phyloP scores from a whole-genome alignment of 2,888 invertebrate genomes.

The Chamaedrilus cognettii region DNA sequence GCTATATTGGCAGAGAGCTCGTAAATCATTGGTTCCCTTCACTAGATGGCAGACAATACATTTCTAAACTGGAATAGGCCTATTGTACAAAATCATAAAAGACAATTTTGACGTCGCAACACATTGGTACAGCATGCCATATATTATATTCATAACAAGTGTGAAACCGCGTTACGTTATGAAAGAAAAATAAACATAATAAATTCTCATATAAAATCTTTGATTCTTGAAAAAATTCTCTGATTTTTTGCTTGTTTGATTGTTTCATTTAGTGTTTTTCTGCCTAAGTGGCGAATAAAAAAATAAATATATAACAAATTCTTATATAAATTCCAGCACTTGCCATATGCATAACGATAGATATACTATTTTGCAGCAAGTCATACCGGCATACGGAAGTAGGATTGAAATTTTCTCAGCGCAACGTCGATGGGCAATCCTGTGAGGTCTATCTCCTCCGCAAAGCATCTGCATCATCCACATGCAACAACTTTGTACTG shows the following conservation, averaged over 20 bases:
- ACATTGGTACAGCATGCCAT: background rate
- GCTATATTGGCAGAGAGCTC: no score
- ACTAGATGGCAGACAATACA: no score
- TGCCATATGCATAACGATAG: no score
- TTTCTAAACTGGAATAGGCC: no score
- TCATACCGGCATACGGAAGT: constrained; percentile 96
- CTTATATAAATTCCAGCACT: no score
- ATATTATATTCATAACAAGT: no score
- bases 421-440: constrained; percentile 98
- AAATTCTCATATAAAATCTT: background rate
- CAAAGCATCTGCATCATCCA: constrained; percentile 67
- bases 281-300: background rate
- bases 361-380: constrained; percentile 58
- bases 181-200: no score
- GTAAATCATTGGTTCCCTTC: no score
- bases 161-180: no score
- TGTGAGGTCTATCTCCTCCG: constrained; percentile 88
- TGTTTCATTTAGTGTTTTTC: background rate
- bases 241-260: background rate
- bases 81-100: no score
- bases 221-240: background rate
- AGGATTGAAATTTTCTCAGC: constrained; percentile 91
- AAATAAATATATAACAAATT: no score
- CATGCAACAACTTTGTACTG: no score
- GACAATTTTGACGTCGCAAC: background rate